Evolutionary conservation across 2,113 vertebrate genomes (phyloP), one percentile per base, ranked within the genome.

Genomic region (Burhinus bistriatus): DNA sequence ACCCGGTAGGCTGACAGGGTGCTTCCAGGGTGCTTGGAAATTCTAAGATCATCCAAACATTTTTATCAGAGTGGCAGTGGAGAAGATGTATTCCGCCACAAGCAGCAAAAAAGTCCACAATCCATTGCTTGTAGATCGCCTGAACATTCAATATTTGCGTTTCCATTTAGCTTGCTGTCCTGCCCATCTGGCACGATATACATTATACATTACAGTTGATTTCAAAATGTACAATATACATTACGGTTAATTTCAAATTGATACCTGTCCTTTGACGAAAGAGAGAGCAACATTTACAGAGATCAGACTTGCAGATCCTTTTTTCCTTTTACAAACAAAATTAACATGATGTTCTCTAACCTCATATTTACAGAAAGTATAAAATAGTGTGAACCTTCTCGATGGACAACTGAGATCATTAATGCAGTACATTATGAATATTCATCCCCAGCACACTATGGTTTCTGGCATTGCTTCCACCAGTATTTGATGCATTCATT

Each of bases 401-500:
- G 11, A 64, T 32, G 18, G 26, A 36, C 61, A 82, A 16, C 22
- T 55, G 32, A 81, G 82, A 61, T 77, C 34, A 75, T 90, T 78
- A 89, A 86, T 78, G 62, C 65, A 87, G 64, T 57, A 49, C 6
- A 2, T 92, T 85, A 66, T 92, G 70, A 94, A 86, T 96, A 80
- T 91, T 85, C 34, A 80, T 57, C 23, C 89, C 66, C 36, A 90
- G 55, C 83, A 83, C 96, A 96, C 94, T 96, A 69, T 94, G 85
- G 97, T 97, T 97, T 95, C 90, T 96, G 87, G 89, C 94, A 69
- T 98, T 95, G 70, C 88, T 97, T 98, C 95, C 95, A 83, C 87
- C 95, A 73, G 45, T 83, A 85, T 83, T 83, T 88, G 65, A 81
- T 83, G 79, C n/a, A 78, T 92, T 96, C 21, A 49, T 87, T 96